A percentile compares a stretch with the other conserved stretches of the same genome.
phyloP scores from a whole-genome alignment of 2,888 invertebrate genomes.

The Melanostoma mellinum region DNA sequence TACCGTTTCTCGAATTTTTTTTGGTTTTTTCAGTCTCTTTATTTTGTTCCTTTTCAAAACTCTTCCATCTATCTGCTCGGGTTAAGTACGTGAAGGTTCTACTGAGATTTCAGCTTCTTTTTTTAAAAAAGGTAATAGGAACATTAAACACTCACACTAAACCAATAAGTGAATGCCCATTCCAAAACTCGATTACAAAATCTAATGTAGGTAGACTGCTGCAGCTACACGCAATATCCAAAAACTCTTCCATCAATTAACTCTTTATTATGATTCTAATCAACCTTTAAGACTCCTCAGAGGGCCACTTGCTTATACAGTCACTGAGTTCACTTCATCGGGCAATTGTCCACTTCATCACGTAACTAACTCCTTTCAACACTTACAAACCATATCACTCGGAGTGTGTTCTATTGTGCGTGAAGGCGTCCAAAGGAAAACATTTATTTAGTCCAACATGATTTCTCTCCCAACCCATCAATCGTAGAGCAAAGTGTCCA shows the following conservation, averaged over 20 bases:
- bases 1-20: too few species aligned
- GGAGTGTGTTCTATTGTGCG: constrained; percentile 68
- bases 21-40: too few species aligned
- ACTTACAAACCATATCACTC: constrained; percentile 63
- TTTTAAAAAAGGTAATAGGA: too few species aligned
- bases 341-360: constrained; percentile 66
- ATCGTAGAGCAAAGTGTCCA: constrained; percentile 15
- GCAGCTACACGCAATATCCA: background rate
- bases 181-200: background rate
- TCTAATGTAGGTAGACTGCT: background rate
- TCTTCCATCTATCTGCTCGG: too few species aligned
- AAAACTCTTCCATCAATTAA: constrained; percentile 48
- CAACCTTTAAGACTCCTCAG: constrained; percentile 55
- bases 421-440: constrained; percentile 72
- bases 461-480: constrained; percentile 24
- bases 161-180: background rate
- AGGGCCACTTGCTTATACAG: constrained; percentile 51
- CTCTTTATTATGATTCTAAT: constrained; percentile 64
- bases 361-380: constrained; percentile 58
- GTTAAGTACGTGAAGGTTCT: too few species aligned
- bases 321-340: constrained; percentile 48
- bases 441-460: constrained; percentile 68
- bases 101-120: too few species aligned
- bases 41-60: too few species aligned
- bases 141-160: too few species aligned